phyloP scores from a whole-genome alignment of 1,140 invertebrate species.

The Arctopsyche grandis region DNA sequence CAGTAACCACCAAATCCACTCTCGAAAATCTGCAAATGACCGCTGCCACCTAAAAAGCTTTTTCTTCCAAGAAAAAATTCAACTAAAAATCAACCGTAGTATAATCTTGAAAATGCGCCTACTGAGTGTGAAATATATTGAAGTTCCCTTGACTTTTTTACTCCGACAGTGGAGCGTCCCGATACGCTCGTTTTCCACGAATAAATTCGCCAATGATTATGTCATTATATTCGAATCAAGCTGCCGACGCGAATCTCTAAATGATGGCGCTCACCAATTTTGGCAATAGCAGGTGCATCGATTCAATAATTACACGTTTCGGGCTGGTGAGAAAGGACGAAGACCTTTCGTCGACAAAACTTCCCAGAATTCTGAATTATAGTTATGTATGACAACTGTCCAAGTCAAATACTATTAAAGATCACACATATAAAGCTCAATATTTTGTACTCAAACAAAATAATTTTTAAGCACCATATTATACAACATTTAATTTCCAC shows the following conservation, averaged over 20 bases:
- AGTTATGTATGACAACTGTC: too few species aligned
- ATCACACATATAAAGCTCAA: too few species aligned
- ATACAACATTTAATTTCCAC: neutral
- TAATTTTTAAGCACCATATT: too few species aligned
- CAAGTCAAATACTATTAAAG: too few species aligned
- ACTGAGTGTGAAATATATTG: too few species aligned
- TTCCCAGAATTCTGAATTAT: too few species aligned
- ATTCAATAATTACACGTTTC: neutral
- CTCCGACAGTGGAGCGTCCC: neutral
- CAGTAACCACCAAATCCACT: neutral
- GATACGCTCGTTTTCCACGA: slow-evolving; percentile 18
- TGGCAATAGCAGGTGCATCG: neutral
- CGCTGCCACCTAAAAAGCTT: neutral
- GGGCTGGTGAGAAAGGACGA: neutral
- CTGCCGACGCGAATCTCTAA: slow-evolving; percentile 11
- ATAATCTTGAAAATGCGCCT: too few species aligned
- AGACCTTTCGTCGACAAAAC: neutral
- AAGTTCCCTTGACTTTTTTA: neutral
- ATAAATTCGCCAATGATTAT: slow-evolving; percentile 36
- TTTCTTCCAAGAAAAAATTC: neutral
- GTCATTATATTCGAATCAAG: slow-evolving; percentile 38
- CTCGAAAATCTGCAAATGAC: neutral
- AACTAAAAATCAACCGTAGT: too few species aligned
- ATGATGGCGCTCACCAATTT: neutral
- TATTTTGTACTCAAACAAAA: too few species aligned